These are phyloP conservation scores for Cyrtonyx montezumae DNA, from an alignment of 2,113 vertebrate genomes.

Conservation along the genomic window DNA sequence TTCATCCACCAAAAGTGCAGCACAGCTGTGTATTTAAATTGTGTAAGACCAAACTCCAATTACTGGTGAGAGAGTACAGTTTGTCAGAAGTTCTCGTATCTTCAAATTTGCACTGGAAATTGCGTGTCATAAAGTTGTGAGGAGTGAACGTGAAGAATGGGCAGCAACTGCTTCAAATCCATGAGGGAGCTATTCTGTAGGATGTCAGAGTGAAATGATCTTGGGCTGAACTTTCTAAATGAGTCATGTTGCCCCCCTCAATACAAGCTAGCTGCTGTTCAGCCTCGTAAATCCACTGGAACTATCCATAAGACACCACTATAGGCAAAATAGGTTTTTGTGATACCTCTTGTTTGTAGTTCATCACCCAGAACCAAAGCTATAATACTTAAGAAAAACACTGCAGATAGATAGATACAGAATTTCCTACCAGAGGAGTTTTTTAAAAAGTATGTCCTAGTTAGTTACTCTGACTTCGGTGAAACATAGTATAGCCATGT, in stretches of 20 bases:
- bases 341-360: background rate
- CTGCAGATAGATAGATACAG: background rate
- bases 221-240: slow-evolving; percentile 8
- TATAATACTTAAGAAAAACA: background rate
- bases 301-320: background rate
- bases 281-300: background rate
- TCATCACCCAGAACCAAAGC: background rate
- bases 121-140: slow-evolving; percentile 18
- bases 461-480: background rate
- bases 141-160: background rate
- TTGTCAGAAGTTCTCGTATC: slow-evolving; percentile 1
- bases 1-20: slow-evolving; percentile 21
- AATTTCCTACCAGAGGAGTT: background rate
- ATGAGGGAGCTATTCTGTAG: background rate
- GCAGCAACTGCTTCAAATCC: background rate
- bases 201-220: slow-evolving; percentile 16
- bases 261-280: background rate
- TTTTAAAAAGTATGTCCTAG: background rate
- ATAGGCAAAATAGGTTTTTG: background rate
- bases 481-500: background rate
- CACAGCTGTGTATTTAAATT: background rate
- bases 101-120: background rate
- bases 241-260: background rate
- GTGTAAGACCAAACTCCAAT: background rate
- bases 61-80: background rate